phyloP scores from a whole-genome alignment of 2,113 vertebrate species.

The Brienomyrus brachyistius region DNA sequence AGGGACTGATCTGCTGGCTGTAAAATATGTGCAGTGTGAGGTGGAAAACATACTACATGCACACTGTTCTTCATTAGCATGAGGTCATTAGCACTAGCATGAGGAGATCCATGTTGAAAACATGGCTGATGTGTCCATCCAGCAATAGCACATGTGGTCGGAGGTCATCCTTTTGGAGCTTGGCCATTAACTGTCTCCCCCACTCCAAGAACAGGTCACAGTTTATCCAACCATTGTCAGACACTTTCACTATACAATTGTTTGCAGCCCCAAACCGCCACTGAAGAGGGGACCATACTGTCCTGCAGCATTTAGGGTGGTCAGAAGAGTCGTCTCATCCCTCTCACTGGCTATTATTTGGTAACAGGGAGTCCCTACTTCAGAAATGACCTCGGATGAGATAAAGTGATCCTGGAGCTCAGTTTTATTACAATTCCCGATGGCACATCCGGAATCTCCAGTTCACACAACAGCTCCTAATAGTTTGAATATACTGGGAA shows the following conservation, averaged over 20 bases:
- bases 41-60: constrained; percentile 4
- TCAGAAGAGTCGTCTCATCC: constrained; percentile 14
- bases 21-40: constrained; percentile 16
- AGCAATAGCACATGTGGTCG: constrained; percentile 24
- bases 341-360: constrained; percentile 19
- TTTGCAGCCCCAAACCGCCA: constrained; percentile 11
- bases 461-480: background rate
- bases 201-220: constrained; percentile 15
- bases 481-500: background rate
- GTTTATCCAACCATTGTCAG: constrained; percentile 26
- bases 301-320: constrained; percentile 21
- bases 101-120: constrained; percentile 18
- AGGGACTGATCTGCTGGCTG: background rate
- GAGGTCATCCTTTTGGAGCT: constrained; percentile 20
- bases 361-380: background rate
- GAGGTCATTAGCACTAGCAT: background rate
- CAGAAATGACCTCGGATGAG: constrained; percentile 1
- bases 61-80: constrained; percentile 24
- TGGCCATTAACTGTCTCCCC: constrained; percentile 6
- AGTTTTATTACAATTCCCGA: constrained; percentile 11
- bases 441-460: constrained; percentile 11
- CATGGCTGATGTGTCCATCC: constrained; percentile 7
- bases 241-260: constrained; percentile 10
- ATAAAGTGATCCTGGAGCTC: constrained; percentile 18
- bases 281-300: background rate